Evolutionary conservation across 1,140 invertebrate species (phyloP).

Genomic region (Trissolcus basalis): DNA sequence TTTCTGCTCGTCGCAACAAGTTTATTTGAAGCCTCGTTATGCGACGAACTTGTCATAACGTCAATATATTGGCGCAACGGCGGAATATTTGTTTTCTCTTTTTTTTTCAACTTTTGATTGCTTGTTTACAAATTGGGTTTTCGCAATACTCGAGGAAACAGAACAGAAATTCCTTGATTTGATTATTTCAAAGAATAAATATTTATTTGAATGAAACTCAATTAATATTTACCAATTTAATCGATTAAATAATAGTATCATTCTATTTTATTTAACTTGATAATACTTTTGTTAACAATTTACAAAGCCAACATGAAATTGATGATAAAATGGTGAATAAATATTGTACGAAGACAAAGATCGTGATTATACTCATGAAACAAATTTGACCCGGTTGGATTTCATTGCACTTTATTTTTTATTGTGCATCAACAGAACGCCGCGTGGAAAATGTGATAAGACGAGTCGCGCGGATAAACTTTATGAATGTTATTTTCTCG

Average conservation of each 20-base stretch:
- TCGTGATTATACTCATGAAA: conserved; percentile 30
- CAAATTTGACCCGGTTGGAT: conserved; percentile 32
- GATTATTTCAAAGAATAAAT: no score
- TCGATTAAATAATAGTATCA: no score
- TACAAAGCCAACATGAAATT: no score
- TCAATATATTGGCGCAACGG: conserved; percentile 67
- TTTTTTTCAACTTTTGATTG: neutral
- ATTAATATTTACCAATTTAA: no score
- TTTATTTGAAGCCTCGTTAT: conserved; percentile 69
- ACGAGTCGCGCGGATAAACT: conserved; percentile 62
- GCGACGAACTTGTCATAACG: conserved; percentile 53
- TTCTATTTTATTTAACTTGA: no score
- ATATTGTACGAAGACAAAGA: conserved; percentile 6
- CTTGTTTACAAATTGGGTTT: conserved; percentile 33
- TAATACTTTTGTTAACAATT: no score
- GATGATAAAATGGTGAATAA: no score
- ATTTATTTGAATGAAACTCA: no score
- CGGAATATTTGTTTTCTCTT: conserved; percentile 43
- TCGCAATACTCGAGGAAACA: conserved; percentile 17
- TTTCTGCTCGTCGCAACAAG: conserved; percentile 59
- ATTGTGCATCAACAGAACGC: conserved; percentile 39
- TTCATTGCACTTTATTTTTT: conserved; percentile 66
- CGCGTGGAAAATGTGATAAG: conserved; percentile 45
- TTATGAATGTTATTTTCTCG: conserved; percentile 77
- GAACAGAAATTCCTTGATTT: no score